These are phyloP conservation scores for Eudyptes chrysolophus DNA, from an alignment of 2,113 vertebrate species.

Conservation along the genomic window DNA sequence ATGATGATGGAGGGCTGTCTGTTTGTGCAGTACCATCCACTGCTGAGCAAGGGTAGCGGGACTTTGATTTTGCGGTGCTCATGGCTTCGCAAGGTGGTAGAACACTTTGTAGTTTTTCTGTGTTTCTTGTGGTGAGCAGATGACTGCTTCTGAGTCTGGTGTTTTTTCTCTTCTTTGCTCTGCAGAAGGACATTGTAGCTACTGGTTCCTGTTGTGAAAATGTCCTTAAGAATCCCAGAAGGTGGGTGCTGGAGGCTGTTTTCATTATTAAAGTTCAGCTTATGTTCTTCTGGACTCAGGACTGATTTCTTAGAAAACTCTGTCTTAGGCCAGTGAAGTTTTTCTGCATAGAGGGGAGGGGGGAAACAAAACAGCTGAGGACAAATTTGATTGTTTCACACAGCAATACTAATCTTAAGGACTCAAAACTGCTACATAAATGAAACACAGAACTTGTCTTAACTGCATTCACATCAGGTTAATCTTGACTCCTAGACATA, in stretches of 20 bases:
- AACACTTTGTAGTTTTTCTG: slow-evolving; percentile 51
- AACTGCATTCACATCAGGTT: not conserved
- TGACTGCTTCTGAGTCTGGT: slow-evolving; percentile 55
- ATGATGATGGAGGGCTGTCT: slow-evolving; percentile 54
- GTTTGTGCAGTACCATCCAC: slow-evolving; percentile 36
- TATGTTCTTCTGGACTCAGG: slow-evolving; percentile 73
- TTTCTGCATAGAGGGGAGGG: slow-evolving; percentile 74
- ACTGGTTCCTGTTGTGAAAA: slow-evolving; percentile 83
- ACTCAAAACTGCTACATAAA: not conserved
- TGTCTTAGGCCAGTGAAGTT: slow-evolving; percentile 87
- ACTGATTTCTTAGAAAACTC: slow-evolving; percentile 87
- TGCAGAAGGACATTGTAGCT: slow-evolving; percentile 87
- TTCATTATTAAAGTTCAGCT: slow-evolving; percentile 68
- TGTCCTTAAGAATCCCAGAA: slow-evolving; percentile 80
- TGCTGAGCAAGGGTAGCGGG: not conserved
- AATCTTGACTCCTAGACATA: not conserved
- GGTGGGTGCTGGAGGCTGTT: slow-evolving; percentile 73
- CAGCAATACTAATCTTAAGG: not conserved
- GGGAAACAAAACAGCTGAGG: not conserved
- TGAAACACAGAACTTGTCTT: not conserved
- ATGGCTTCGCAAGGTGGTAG: not conserved
- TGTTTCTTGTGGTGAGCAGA: slow-evolving; percentile 47
- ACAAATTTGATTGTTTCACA: not conserved
- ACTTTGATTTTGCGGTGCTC: slow-evolving; percentile 15
- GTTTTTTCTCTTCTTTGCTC: slow-evolving; percentile 79